Evolutionary conservation across 2,113 vertebrate species (phyloP).

Genomic region (Orcinus orca): DNA sequence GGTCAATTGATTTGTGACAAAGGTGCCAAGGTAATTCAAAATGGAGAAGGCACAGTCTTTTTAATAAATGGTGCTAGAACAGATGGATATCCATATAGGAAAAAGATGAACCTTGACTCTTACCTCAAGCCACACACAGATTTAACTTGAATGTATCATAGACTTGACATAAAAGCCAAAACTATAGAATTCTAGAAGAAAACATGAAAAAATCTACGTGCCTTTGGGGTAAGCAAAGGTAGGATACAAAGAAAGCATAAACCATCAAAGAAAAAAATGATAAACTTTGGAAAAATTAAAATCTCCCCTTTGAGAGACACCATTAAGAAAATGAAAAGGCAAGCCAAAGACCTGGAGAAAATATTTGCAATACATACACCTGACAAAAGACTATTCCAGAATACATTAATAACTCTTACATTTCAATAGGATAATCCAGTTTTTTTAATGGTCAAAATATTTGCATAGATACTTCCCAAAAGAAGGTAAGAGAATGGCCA

Average conservation of each 20-base stretch:
- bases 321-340: conserved; percentile 19
- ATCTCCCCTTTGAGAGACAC: neutral
- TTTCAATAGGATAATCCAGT: neutral
- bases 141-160: neutral
- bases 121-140: neutral
- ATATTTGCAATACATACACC: neutral
- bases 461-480: neutral
- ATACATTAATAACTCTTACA: neutral
- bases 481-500: conserved; percentile 7
- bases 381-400: neutral
- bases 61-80: neutral
- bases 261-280: neutral
- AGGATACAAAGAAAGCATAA: neutral
- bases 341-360: neutral
- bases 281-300: conserved; percentile 27
- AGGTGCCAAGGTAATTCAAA: conserved; percentile 22
- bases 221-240: neutral
- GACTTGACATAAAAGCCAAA: neutral
- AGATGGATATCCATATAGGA: neutral
- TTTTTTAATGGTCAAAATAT: neutral
- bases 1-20: neutral
- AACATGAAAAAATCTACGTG: neutral
- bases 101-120: neutral
- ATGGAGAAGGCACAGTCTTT: neutral
- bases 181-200: neutral